Evolutionary conservation across 2,888 invertebrate genomes (phyloP).

Genomic region (Electrophaes corylata): DNA sequence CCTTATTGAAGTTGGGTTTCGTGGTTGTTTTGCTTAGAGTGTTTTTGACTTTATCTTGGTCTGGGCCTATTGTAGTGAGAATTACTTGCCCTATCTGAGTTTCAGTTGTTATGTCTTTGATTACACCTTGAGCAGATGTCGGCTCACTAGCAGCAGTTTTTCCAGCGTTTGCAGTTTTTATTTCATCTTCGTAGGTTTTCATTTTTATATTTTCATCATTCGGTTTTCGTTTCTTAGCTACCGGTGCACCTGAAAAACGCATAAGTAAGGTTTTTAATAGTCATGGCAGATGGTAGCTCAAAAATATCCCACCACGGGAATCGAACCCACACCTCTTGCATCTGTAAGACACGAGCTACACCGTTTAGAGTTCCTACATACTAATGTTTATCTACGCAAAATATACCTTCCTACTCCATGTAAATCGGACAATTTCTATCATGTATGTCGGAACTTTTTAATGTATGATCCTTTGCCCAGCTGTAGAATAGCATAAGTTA

Average conservation of each 20-base stretch:
- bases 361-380: no score
- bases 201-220: constrained; percentile 6
- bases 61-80: background rate
- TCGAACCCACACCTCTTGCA: background rate
- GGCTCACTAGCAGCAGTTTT: background rate
- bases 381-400: no score
- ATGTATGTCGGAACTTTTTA: no score
- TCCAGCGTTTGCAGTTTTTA: background rate
- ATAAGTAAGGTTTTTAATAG: background rate
- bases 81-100: background rate
- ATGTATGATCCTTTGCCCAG: no score
- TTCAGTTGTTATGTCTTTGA: background rate
- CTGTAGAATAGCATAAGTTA: no score
- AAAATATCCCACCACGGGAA: background rate
- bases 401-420: no score
- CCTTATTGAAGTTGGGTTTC: background rate
- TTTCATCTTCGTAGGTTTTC: background rate
- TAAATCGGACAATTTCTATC: no score
- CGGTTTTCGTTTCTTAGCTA: constrained; percentile 27
- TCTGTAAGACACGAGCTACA: no score
- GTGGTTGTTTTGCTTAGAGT: background rate
- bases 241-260: constrained; percentile 20
- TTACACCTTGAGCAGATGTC: background rate
- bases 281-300: no score
- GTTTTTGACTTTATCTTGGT: background rate